Base-by-base conservation (phyloP, 2,797 vertebrate species). In the Graptemys geographica region DNA sequence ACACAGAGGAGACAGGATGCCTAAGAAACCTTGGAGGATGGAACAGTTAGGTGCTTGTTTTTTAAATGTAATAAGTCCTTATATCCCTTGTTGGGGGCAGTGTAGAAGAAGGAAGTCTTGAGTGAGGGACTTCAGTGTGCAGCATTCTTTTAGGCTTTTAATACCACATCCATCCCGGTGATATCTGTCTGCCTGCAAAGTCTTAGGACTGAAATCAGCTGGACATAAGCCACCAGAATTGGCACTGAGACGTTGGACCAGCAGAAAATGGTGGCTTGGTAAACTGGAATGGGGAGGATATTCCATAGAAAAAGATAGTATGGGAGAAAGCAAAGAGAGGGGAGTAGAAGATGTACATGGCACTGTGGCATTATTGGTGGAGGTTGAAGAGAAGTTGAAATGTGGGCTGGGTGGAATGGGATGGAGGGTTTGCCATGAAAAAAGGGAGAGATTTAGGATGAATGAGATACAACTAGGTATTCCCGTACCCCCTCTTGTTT, bases 401-500 rank as follows among this genome's bases (percentile, higher is more conserved):
- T 84, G 93, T 95, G 94, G 87, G 94, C 84, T 90, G 94, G 91
- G 91, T 88, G 95, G 91, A 90, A 93, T 69, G 79, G 84, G 94
- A 94, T 81, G 87, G 91, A 91, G 88, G 90, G 72, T 89, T 96
- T 94, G 87, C 95, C 95, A 92, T 92, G 94, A 95, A 87, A 93
- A 21, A 23, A 87, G 81, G 90, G 80, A 97, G 93, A 93, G 92
- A 95, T 95, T 96, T 88, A 93, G 90, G 89, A 87, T 0, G 18
- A 91, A 89, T 2, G 0, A 53, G 81, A 86, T 41, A 81, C 0
- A 0, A 41, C 89, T 96, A 92, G 37, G 7, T 95, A 90, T 95
- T 96, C 94, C 87, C 84, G 84, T 85, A 44, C 85, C 11, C 5
- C 92, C 83, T 96, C 85, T 90, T 92, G 74, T 95, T 96, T 95